Conservation (phyloP, 2,113 vertebrate species). For the Notechis scutatus region DNA sequence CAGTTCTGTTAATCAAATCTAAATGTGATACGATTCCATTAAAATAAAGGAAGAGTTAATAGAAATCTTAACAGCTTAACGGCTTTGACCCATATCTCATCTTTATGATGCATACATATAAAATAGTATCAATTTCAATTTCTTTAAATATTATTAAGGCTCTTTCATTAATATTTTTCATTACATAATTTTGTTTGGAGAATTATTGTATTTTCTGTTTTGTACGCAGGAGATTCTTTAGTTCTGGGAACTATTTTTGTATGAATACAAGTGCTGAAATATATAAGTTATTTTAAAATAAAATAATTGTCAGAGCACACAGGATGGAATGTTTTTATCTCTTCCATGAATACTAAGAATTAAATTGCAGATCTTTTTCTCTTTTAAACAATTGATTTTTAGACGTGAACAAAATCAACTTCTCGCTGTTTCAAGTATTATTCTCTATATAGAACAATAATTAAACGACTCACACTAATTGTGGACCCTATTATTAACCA, state of each 20-base stretch:
- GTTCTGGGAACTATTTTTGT: neutral
- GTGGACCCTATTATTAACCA: neutral
- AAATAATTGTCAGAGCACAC: neutral
- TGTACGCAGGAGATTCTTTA: no score
- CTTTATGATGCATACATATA: neutral
- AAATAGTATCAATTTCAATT: neutral
- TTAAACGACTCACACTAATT: neutral
- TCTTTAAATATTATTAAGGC: neutral
- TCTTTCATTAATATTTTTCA: neutral
- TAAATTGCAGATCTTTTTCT: neutral
- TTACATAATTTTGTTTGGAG: neutral
- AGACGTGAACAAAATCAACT: no score
- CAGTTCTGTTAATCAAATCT: neutral
- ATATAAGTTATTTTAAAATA: neutral
- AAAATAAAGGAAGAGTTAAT: neutral
- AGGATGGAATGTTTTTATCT: neutral
- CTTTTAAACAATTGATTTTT: neutral
- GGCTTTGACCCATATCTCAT: neutral
- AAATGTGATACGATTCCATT: slow-evolving; percentile 1
- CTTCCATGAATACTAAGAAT: neutral
- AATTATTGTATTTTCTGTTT: neutral
- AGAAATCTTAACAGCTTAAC: neutral
- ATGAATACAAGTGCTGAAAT: neutral
- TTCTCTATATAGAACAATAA: slow-evolving; percentile 28
- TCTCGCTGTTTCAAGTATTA: neutral